Percentiles rank a stretch among this genome's conserved stretches.
phyloP scores from a whole-genome alignment of 2,888 invertebrate genomes.

The Smittia sp. region DNA sequence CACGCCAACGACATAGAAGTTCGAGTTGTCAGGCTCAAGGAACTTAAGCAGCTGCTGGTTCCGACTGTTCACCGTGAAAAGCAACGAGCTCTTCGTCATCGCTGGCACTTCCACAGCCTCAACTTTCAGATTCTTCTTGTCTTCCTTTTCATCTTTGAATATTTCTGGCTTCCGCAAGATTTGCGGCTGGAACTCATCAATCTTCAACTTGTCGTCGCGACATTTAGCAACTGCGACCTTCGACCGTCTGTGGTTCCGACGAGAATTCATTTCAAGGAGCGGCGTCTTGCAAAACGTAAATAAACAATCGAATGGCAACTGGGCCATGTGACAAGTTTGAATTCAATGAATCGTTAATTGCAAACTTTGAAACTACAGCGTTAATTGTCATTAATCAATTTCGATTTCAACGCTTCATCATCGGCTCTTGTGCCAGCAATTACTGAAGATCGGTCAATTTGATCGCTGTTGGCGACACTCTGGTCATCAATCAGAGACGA shows the following conservation, averaged over 20 bases:
- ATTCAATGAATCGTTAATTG: background rate
- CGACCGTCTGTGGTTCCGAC: no score
- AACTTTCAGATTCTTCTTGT: background rate
- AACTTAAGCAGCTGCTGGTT: background rate
- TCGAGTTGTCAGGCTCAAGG: background rate
- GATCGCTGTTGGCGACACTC: slow-evolving; percentile 9
- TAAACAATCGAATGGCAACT: background rate
- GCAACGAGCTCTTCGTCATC: background rate
- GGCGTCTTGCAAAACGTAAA: background rate
- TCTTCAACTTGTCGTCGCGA: background rate
- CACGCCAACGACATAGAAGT: slow-evolving; percentile 84
- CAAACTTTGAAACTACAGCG: no score
- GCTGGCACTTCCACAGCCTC: background rate
- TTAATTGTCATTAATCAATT: slow-evolving; percentile 18
- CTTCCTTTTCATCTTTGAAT: background rate
- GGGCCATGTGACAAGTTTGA: background rate
- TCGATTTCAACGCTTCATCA: slow-evolving; percentile 33
- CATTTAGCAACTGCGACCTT: background rate
- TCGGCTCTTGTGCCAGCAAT: background rate
- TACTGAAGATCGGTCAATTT: slow-evolving; percentile 23
- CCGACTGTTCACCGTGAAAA: background rate
- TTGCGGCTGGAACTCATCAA: background rate
- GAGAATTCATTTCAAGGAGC: background rate
- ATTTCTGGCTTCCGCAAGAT: background rate
- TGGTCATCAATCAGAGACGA: slow-evolving; percentile 37